Base-by-base conservation (phyloP, 2,888 invertebrate species). In the Mesochorus sp. region DNA sequence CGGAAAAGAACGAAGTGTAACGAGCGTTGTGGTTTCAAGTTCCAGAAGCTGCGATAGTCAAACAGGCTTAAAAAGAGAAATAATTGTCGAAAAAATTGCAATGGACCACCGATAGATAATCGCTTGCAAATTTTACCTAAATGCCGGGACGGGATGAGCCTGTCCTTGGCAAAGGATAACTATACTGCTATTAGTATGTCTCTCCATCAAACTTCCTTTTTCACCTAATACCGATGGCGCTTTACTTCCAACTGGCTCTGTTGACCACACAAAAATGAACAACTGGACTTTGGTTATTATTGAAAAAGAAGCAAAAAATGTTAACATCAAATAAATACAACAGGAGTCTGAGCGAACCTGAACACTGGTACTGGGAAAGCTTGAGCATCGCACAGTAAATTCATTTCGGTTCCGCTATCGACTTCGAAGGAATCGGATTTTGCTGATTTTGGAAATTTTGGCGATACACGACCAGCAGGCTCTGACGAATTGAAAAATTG, bases 161-260 rank as follows among this genome's bases (percentile, higher is more conserved):
- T 95, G 95, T 57, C 95, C 95, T 90, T 94, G 94, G 89, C 95
- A 95, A 85, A 94, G 92, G 88, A 95, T 91, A 83, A 93, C 93
- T 88, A 94, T 94, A 88, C 92, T 85, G 74, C 76, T 78, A 62
- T 80, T 83, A 24, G 76, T 79, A 83, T 85, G 86, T 68, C 85
- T 80, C 76, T 87, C 85, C 84, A 85, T 87, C 76, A 88, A 85
- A 88, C 90, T 91, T 77, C 91, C 87, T 80, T 89, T 91, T 72
- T 91, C 91, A 67, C 91, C 91, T 79, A 87, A 80, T 55, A 91
- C 84, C 5, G 91, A 88, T 17, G 91, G 90, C 70, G 88, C 87
- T 82, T 90, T 91, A 80, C 88, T 91, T 66, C 90, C 88, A 74
- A 91, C 88, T 42, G 91, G 91, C 82, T 91, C 91, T 91, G 81